These are phyloP conservation scores for Hemibates koningsi DNA, from an alignment of 2,113 vertebrate genomes.

Conservation along the genomic window DNA sequence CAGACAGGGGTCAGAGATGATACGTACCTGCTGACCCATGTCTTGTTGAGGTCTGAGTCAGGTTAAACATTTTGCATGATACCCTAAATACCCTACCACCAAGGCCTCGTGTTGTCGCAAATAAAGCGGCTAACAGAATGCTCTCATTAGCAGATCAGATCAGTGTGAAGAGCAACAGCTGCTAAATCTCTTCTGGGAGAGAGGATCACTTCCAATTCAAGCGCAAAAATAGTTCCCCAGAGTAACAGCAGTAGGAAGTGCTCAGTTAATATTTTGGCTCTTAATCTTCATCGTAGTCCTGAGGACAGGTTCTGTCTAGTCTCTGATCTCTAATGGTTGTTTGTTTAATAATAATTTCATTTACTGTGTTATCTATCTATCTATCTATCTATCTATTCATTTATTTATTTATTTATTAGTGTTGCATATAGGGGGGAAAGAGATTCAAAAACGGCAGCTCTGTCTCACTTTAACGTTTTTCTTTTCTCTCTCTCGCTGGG, in stretches of 20 bases:
- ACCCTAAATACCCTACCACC: neutral
- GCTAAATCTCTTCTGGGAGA: neutral
- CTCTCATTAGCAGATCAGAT: neutral
- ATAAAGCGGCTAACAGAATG: neutral
- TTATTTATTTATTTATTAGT: neutral
- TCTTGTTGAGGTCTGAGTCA: neutral
- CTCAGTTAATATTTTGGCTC: neutral
- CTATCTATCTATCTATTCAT: too few relatives aligned
- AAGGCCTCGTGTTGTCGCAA: rapidly evolving
- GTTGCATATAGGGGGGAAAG: neutral
- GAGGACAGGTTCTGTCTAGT: neutral
- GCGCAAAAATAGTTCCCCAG: neutral
- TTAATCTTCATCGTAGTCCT: neutral
- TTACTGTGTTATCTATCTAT: neutral
- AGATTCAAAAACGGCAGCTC: neutral
- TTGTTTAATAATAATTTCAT: neutral
- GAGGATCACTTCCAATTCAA: neutral
- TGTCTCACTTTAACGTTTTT: rapidly evolving
- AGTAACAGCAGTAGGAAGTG: neutral
- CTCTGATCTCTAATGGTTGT: neutral
- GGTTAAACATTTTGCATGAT: neutral
- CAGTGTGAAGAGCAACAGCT: neutral
- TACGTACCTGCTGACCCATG: neutral
- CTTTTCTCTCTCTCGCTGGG: rapidly evolving
- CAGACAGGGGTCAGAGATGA: neutral